Percentiles rank a stretch among this genome's conserved stretches.
phyloP scores from a whole-genome alignment of 2,888 invertebrate species.

The Chydorus sphaericus region DNA sequence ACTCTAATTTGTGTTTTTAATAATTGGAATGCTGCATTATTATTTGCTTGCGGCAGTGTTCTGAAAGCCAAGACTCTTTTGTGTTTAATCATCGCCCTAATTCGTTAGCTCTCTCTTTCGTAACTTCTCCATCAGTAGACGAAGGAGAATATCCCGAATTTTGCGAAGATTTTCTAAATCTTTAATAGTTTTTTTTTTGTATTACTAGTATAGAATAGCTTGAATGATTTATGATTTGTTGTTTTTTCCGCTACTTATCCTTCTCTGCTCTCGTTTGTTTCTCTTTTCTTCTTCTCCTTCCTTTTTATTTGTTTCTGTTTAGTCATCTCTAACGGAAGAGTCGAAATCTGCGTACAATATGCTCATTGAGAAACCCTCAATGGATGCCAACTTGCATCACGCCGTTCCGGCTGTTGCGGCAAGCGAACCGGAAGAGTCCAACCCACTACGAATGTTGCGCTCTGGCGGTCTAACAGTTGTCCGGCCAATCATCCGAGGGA shows the following conservation, averaged over 20 bases:
- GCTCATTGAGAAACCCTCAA: conserved; percentile 59
- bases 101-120: conserved; percentile 5
- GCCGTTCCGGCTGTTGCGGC: conserved; percentile 13
- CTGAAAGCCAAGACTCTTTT: no score
- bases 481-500: conserved; percentile 37
- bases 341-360: conserved; percentile 86
- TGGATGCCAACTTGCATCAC: conserved; percentile 18
- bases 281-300: conserved; percentile 17
- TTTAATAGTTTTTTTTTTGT: conserved; percentile 5
- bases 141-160: conserved; percentile 12
- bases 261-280: background rate
- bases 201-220: no score
- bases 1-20: no score
- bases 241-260: conserved; percentile 21
- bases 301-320: no score
- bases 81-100: no score
- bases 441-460: conserved; percentile 50
- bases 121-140: background rate
- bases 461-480: conserved; percentile 44
- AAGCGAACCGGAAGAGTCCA: conserved; percentile 29
- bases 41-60: no score
- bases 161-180: background rate
- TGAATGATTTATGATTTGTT: conserved; percentile 15
- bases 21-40: no score
- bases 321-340: conserved; percentile 73